A percentile compares a stretch with the other conserved stretches of the same genome.
Evolutionary conservation across 2,888 invertebrate genomes (phyloP).

Genomic region (Dicranocentrus wangi): DNA sequence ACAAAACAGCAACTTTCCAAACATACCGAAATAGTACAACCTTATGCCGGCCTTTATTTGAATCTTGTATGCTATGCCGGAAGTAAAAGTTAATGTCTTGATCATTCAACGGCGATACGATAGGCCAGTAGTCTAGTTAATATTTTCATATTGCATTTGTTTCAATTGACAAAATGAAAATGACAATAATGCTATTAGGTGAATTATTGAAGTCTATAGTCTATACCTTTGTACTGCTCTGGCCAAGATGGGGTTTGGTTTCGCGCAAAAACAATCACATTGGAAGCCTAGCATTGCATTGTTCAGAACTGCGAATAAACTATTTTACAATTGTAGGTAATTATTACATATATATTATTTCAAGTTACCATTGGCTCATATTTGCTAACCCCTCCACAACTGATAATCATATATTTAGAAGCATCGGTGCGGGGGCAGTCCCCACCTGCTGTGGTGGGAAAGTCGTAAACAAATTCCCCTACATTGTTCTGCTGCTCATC

Average conservation of each 20-base stretch:
- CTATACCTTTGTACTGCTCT: conserved; percentile 12
- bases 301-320: not conserved
- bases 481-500: conserved; percentile 24
- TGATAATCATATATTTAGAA: conserved; percentile 42
- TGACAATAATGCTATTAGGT: too few species aligned
- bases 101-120: not conserved
- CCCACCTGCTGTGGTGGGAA: not conserved
- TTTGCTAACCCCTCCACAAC: conserved; percentile 25
- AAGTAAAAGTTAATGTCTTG: conserved; percentile 14
- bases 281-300: conserved; percentile 14
- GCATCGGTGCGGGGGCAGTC: conserved; percentile 22
- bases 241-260: conserved; percentile 15
- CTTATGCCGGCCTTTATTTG: not conserved
- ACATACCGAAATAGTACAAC: not conserved
- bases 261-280: conserved; percentile 11
- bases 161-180: too few species aligned
- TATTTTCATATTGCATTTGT: conserved; percentile 23
- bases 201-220: not conserved
- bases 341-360: not conserved
- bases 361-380: conserved; percentile 19
- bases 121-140: conserved; percentile 30
- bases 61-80: conserved; percentile 12
- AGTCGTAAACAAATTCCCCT: conserved; percentile 18
- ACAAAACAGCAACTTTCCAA: not conserved
- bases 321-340: not conserved